Conservation (phyloP, 2,797 vertebrate species). For the Balearica regulorum region DNA sequence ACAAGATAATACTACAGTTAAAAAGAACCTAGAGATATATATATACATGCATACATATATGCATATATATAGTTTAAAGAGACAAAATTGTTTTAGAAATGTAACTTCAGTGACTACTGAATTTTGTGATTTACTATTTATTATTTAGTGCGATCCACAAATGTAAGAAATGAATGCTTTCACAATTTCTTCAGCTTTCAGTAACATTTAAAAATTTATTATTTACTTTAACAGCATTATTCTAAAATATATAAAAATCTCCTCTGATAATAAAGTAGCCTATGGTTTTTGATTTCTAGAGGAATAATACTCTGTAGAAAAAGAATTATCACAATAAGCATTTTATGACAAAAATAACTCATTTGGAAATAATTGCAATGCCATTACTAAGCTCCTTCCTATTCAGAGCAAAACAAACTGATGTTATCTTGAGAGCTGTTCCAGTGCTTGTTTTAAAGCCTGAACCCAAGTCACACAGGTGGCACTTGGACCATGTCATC, state of each 20-base stretch:
- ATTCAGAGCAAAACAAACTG: slow-evolving; percentile 30
- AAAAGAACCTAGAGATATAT: not conserved
- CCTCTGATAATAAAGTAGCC: not conserved
- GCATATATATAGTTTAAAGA: not conserved
- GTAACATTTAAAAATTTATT: not conserved
- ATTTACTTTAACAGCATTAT: not conserved
- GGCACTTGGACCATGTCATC: not conserved
- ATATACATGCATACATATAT: not conserved
- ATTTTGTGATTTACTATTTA: not conserved
- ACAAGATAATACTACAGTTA: not conserved
- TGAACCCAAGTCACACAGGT: not conserved
- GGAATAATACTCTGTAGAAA: not conserved
- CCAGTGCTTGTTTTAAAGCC: not conserved
- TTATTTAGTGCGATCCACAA: not conserved
- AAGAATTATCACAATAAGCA: not conserved
- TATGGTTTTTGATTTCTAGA: not conserved
- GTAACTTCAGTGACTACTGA: not conserved
- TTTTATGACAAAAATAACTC: not conserved
- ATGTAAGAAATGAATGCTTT: not conserved
- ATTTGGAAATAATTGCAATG: slow-evolving; percentile 34
- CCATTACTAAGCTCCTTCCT: slow-evolving; percentile 2
- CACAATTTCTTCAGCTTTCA: not conserved
- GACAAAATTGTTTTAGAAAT: not conserved
- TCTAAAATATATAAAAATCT: not conserved
- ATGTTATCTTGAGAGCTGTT: slow-evolving; percentile 22